Percentiles rank a stretch among this genome's conserved stretches.
Evolutionary conservation across 2,797 vertebrate species (phyloP).

Genomic region (Amphiprion clarkii): DNA sequence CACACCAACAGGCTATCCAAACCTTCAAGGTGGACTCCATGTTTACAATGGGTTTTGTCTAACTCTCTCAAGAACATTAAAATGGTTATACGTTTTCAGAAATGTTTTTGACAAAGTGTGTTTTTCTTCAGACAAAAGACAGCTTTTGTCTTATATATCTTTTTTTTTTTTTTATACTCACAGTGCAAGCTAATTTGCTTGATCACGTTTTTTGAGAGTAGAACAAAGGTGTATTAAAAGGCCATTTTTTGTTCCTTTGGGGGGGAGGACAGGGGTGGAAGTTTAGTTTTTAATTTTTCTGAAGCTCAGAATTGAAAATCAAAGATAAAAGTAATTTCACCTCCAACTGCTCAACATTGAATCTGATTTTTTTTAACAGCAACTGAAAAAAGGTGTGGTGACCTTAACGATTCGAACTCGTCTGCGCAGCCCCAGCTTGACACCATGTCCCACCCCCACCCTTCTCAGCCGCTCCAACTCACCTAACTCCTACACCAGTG

Average conservation of each 20-base stretch:
- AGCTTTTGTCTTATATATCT: too few relatives aligned
- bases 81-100: too few relatives aligned
- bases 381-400: constrained; percentile 95
- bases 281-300: too few relatives aligned
- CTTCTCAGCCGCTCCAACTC: constrained; percentile 92
- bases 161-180: too few relatives aligned
- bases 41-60: background rate
- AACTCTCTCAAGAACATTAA: background rate
- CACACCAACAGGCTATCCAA: constrained; percentile 97
- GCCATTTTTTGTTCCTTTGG: too few relatives aligned
- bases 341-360: background rate
- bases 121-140: background rate
- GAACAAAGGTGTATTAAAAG: too few relatives aligned
- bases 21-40: constrained; percentile 93
- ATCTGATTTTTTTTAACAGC: constrained; percentile 77
- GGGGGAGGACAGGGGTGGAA: too few relatives aligned
- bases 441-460: constrained; percentile 92
- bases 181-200: too few relatives aligned
- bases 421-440: constrained; percentile 94
- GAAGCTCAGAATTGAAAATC: background rate
- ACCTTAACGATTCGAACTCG: constrained; percentile 94
- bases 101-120: background rate
- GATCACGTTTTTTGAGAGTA: too few relatives aligned
- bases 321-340: background rate
- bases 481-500: constrained; percentile 88